Conservation (phyloP, 2,113 vertebrate genomes). For the Ahaetulla prasina region DNA sequence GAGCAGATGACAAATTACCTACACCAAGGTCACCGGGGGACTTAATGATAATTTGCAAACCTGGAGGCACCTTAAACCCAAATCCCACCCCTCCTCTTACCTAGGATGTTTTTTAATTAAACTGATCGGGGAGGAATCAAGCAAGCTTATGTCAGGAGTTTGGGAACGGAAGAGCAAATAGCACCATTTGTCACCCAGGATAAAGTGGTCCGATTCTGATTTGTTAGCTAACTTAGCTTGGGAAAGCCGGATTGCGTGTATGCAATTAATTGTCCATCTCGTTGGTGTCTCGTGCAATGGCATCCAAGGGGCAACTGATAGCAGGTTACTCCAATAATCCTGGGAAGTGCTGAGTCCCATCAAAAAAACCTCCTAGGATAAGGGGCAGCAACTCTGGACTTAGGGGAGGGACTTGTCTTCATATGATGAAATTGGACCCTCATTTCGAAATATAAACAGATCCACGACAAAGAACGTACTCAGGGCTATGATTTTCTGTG, state of each 20-base stretch:
- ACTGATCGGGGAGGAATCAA: slow-evolving; percentile 41
- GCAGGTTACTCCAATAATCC: not conserved
- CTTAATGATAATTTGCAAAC: slow-evolving; percentile 33
- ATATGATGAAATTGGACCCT: not conserved
- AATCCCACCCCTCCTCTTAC: slow-evolving; percentile 45
- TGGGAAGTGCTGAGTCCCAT: not conserved
- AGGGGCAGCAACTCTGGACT: not conserved
- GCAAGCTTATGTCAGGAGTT: slow-evolving; percentile 31
- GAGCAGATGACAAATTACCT: slow-evolving; percentile 8
- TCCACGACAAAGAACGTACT: not conserved
- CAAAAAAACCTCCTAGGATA: not conserved
- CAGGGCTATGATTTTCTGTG: not conserved
- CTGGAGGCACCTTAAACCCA: slow-evolving; percentile 25
- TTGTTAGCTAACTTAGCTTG: not conserved
- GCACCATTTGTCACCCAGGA: slow-evolving; percentile 28
- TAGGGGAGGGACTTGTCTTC: not conserved
- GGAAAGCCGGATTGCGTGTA: not conserved
- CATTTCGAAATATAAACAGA: not conserved
- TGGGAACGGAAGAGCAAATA: slow-evolving; percentile 44
- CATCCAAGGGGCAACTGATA: not conserved
- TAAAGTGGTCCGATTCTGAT: not conserved
- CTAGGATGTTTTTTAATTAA: slow-evolving; percentile 46
- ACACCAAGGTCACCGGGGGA: slow-evolving; percentile 27
- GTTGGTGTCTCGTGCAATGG: too few relatives aligned
- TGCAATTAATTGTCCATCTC: not conserved